These are phyloP conservation scores for Drosophila sechellia DNA, from an alignment of 1,140 invertebrate species.

Conservation along the genomic window DNA sequence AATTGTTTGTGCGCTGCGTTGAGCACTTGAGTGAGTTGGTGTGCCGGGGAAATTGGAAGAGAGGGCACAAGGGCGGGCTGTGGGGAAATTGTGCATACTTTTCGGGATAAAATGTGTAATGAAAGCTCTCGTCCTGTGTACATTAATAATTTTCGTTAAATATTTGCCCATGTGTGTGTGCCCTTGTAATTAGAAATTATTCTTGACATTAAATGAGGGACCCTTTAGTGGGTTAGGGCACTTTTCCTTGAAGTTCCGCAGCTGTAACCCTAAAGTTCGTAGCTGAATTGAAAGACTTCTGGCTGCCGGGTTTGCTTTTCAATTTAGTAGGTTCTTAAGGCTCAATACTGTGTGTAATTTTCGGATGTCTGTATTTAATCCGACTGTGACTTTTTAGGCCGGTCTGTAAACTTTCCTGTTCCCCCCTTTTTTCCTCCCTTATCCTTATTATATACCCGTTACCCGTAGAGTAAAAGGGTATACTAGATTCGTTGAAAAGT, in stretches of 20 bases:
- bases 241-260: constrained; percentile 3
- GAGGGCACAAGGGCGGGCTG: background rate
- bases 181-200: constrained; percentile 66
- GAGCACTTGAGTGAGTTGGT: constrained; percentile 33
- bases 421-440: background rate
- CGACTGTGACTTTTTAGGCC: background rate
- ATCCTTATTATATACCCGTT: background rate
- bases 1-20: constrained; percentile 69
- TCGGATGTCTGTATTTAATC: constrained; percentile 5
- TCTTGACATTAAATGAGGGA: constrained; percentile 42
- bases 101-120: constrained; percentile 46
- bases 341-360: constrained; percentile 18
- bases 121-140: constrained; percentile 53
- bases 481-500: too few relatives aligned
- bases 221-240: constrained; percentile 5
- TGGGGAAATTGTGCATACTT: constrained; percentile 50
- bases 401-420: background rate
- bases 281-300: background rate
- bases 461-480: too few relatives aligned
- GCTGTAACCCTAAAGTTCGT: constrained; percentile 7
- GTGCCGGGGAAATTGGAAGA: background rate
- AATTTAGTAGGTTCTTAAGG: background rate
- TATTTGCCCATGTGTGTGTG: constrained; percentile 45
- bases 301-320: background rate
- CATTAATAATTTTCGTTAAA: constrained; percentile 78